Evolutionary conservation across 2,113 vertebrate species (phyloP), one percentile per base, ranked within the genome.

Genomic region (Corydoras sp.): DNA sequence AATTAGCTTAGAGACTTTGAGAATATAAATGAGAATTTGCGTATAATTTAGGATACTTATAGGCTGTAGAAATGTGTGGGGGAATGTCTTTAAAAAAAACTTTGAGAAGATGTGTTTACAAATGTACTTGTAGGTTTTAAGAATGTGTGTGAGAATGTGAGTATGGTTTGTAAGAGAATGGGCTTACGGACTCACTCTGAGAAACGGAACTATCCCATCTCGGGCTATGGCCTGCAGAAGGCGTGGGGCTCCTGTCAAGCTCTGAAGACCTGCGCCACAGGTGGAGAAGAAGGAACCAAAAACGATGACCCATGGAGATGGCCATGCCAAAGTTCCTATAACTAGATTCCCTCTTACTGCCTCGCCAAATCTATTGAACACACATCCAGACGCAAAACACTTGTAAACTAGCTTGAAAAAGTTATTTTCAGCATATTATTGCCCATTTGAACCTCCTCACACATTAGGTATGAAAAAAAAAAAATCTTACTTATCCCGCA

Each of bases 231-330:
- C 96, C 84, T 98, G 96, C 61, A 98, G 73, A 68, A 98, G 95
- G 56, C 96, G 95, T 0, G 96, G 96, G 1, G 96, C 96, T 65
- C 96, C 96, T 0, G 96, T 98, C 87, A 98, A 86, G 77, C 95
- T 97, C 90, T 98, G 96, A 56, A 98, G 91, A 5, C 96, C 96
- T 0, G 96, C 96, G 15, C 96, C 96, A 29, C 95, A 98, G 0
- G 96, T 98, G 73, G 96, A 98, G 85, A 98, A 98, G 86, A 98
- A 98, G 53, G 96, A 98, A 35, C 96, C 96, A 5, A 98, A 92
- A 81, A 98, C 96, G 10, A 98, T 98, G 76, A 98, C 96, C 96
- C 96, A 98, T 0, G 96, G 96, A 5, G 94, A 97, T 0, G 96
- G 96, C 96, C 96, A 98, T 0, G 96, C 93, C 79, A 98, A 77